A percentile compares a stretch with the other conserved stretches of the same genome.
phyloP scores from a whole-genome alignment of 2,888 invertebrate genomes.

The Brenthis hecate region DNA sequence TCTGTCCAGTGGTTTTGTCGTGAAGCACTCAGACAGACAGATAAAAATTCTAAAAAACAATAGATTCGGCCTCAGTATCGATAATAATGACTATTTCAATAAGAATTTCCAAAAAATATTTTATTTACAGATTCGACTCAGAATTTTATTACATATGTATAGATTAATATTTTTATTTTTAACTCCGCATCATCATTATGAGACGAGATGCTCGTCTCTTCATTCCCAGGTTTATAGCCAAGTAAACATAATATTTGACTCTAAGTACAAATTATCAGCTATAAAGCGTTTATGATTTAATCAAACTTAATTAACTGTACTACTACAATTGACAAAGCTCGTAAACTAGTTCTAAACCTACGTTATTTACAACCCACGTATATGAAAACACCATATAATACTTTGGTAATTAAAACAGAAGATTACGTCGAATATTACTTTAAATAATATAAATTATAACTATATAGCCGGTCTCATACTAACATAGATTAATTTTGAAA shows the following conservation, averaged over 20 bases:
- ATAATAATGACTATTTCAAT: too few relatives aligned
- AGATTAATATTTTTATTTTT: too few relatives aligned
- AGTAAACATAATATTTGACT: not conserved
- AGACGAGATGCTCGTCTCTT: too few relatives aligned
- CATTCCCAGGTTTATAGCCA: not conserved
- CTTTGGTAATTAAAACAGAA: not conserved
- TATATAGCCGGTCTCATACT: not conserved
- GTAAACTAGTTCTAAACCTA: constrained; percentile 9
- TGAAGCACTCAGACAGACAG: too few relatives aligned
- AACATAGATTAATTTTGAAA: too few relatives aligned
- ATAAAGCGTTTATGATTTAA: constrained; percentile 27
- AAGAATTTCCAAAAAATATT: too few relatives aligned
- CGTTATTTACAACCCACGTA: constrained; percentile 1
- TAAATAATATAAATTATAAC: not conserved
- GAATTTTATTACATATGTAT: too few relatives aligned
- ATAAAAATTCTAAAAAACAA: too few relatives aligned
- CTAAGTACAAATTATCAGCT: constrained; percentile 24
- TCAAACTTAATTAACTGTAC: constrained; percentile 18
- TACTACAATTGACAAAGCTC: constrained; percentile 10
- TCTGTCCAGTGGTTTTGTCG: too few relatives aligned
- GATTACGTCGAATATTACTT: not conserved
- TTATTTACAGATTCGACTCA: too few relatives aligned
- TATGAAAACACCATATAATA: not conserved
- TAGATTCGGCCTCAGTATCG: too few relatives aligned
- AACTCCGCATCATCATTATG: too few relatives aligned